A percentile compares a stretch with the other conserved stretches of the same genome.
Conservation (phyloP, 2,797 vertebrate genomes). For the Artibeus lituratus region DNA sequence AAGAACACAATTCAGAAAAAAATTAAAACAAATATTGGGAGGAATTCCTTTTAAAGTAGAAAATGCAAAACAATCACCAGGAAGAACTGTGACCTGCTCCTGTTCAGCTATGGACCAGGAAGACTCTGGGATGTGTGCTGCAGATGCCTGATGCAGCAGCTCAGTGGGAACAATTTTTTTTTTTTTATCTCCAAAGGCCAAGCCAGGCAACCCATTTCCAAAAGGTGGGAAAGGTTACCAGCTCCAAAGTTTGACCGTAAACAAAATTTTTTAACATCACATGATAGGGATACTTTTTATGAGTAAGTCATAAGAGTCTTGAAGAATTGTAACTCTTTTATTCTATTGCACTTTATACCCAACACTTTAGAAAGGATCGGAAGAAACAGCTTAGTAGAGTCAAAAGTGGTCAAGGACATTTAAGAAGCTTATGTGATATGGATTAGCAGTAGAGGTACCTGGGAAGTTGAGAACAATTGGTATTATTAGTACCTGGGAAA, state of each 20-base stretch:
- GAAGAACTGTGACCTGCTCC: background rate
- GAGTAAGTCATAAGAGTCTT: background rate
- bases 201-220: background rate
- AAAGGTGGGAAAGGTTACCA: background rate
- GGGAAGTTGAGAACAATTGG: background rate
- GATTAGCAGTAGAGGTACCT: background rate
- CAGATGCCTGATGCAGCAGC: fast-evolving
- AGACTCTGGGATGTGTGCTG: fast-evolving
- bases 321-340: background rate
- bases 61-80: background rate
- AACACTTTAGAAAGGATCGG: background rate
- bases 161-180: fast-evolving
- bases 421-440: background rate
- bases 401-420: background rate
- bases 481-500: background rate
- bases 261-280: background rate
- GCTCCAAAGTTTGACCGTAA: background rate
- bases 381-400: background rate
- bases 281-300: background rate
- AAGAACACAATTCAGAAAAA: background rate
- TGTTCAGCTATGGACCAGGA: background rate
- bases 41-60: background rate
- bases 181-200: background rate
- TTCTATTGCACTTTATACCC: background rate
- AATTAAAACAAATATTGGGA: background rate